Evolutionary conservation across 2,797 vertebrate species (phyloP).

Genomic region (Hypotaenidia okinawae): DNA sequence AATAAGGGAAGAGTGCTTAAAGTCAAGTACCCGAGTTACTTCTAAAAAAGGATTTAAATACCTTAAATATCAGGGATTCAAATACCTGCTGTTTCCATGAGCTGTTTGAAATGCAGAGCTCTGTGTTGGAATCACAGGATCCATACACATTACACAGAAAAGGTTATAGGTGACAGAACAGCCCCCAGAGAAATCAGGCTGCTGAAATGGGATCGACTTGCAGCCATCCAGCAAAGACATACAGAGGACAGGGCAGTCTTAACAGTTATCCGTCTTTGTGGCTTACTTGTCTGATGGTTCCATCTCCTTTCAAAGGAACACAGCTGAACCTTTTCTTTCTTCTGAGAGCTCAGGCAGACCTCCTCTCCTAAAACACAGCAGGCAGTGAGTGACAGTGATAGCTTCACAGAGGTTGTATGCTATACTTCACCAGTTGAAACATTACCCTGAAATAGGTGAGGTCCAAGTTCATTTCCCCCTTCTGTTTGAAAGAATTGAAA

Average conservation of each 20-base stretch:
- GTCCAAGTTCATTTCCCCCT: not conserved
- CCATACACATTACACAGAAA: not conserved
- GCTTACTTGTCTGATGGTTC: not conserved
- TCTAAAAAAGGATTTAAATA: not conserved
- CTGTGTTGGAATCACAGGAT: not conserved
- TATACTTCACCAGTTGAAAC: not conserved
- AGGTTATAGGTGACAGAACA: not conserved
- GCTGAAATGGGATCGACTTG: not conserved
- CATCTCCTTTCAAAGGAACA: not conserved
- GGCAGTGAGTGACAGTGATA: not conserved
- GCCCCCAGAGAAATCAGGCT: not conserved
- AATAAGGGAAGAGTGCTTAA: not conserved
- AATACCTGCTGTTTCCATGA: not conserved
- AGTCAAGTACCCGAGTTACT: not conserved
- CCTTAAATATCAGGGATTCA: not conserved
- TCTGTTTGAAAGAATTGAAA: not conserved
- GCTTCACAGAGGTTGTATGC: not conserved
- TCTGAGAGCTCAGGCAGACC: not conserved
- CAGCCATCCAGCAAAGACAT: not conserved
- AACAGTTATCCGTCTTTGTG: not conserved
- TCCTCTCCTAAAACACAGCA: slow-evolving; percentile 27
- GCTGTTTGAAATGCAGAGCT: not conserved
- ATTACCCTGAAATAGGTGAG: not conserved
- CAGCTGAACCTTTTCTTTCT: not conserved
- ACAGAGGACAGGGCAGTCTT: not conserved